Conservation (phyloP, 2,797 vertebrate species). For the Protosalanx chinensis region DNA sequence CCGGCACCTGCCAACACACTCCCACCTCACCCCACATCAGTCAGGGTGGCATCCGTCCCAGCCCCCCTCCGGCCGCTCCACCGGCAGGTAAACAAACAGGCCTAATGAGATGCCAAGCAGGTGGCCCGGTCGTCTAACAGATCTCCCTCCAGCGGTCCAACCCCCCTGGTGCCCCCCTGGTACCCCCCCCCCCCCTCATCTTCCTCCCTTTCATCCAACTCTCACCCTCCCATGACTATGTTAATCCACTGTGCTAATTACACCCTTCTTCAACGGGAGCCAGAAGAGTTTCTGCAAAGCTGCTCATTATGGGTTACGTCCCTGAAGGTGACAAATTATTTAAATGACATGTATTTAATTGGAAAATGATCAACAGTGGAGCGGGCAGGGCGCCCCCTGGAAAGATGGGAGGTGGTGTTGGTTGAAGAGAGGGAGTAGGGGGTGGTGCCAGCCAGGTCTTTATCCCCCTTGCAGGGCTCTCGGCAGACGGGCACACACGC, state of each 20-base stretch:
- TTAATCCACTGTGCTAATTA: constrained; percentile 63
- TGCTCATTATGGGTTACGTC: constrained; percentile 49
- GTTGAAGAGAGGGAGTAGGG: background rate
- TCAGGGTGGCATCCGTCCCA: too few relatives aligned
- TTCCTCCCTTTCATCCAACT: constrained; percentile 34
- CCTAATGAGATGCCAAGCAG: constrained; percentile 12
- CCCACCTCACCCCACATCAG: background rate
- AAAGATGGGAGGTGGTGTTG: too few relatives aligned
- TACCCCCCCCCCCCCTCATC: constrained; percentile 10
- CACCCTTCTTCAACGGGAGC: constrained; percentile 39
- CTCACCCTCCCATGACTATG: constrained; percentile 43
- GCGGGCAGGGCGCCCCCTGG: constrained; percentile 18
- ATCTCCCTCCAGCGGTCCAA: constrained; percentile 5
- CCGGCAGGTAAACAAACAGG: constrained; percentile 9
- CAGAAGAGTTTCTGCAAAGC: constrained; percentile 55
- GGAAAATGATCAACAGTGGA: constrained; percentile 54
- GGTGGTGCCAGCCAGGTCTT: background rate
- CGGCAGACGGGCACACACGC: constrained; percentile 14
- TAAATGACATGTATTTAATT: constrained; percentile 67
- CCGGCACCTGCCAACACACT: background rate
- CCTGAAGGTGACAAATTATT: constrained; percentile 61
- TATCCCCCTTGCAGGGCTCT: background rate
- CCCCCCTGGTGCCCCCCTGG: constrained; percentile 17
- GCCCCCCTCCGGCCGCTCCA: background rate
- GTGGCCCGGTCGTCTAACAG: background rate